Evolutionary conservation across 2,888 invertebrate genomes (phyloP).

Genomic region (Hyles lineata): DNA sequence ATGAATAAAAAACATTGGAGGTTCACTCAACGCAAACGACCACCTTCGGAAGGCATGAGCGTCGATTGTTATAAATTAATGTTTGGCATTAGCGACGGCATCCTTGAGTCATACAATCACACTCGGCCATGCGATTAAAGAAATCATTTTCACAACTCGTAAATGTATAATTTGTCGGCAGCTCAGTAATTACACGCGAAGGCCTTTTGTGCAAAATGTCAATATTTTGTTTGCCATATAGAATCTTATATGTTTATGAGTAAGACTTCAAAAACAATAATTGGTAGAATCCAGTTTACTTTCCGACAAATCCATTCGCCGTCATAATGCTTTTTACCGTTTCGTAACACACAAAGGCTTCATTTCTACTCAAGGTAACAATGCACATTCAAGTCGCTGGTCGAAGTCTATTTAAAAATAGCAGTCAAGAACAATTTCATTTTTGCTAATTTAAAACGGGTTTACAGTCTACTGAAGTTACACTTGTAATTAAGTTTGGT

Average conservation of each 20-base stretch:
- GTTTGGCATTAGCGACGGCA: conserved; percentile 55
- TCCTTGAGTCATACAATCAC: conserved; percentile 54
- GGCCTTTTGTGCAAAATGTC: conserved; percentile 66
- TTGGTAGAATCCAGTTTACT: neutral
- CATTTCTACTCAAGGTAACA: conserved; percentile 18
- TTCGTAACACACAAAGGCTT: conserved; percentile 25
- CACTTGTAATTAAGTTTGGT: too few relatives aligned
- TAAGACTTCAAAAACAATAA: neutral
- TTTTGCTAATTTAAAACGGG: neutral
- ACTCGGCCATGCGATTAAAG: conserved; percentile 53
- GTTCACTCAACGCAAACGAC: conserved; percentile 49
- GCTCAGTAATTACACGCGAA: conserved; percentile 65
- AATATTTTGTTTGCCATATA: conserved; percentile 53
- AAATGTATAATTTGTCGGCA: conserved; percentile 63
- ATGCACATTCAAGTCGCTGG: conserved; percentile 2
- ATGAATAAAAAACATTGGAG: conserved; percentile 43
- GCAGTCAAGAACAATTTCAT: neutral
- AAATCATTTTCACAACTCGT: conserved; percentile 56
- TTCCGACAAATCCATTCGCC: conserved; percentile 4
- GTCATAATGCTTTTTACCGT: conserved; percentile 9
- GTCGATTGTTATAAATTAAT: conserved; percentile 61
- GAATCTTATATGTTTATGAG: neutral
- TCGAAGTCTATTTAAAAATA: conserved; percentile 1
- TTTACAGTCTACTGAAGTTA: neutral
- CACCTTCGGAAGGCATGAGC: conserved; percentile 44